Evolutionary conservation across 2,888 invertebrate genomes (phyloP), one percentile per base, ranked within the genome.

Genomic region (Lasioglossum lativentre): DNA sequence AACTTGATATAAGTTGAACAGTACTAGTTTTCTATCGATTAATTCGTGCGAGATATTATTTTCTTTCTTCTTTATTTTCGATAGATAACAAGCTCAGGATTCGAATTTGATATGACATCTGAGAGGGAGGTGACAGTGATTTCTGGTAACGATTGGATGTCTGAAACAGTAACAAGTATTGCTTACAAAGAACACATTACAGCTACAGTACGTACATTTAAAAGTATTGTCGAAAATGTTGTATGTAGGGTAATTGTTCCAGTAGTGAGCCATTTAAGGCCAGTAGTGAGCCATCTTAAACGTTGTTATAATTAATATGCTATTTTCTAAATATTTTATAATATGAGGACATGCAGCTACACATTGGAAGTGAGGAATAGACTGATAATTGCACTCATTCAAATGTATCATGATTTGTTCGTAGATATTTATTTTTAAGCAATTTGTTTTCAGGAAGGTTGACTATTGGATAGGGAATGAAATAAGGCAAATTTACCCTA

Each of bases 21-120:
- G 16, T 63, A 14, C 30, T 30, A 63, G 27, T 63, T 66, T 34
- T 30, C 8, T 1, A 19, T 8, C 0, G 34, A 66, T 66, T 34
- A 30, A 30, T 34, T 45, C 19, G 6, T 40, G 27, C 1, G 30
- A 4, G 30, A 16, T 19, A 16, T 16, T 72, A 76, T 73, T 34
- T 59, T 74, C 4, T 30, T 40, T 66, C 72, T 40, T 34, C 5
- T 75, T 19, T 45, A 10, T 42, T 56, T n/a, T n/a, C 10, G 27
- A 23, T 74, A 97, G 96, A 96, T 97, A 90, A 96, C 96, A 73
- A 96, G 96, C 89, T 95, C 96, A n/a, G 97, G 97, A 38, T 97
- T 97, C 88, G 95, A 95, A 85, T 93, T 95, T 91, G 96, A 96
- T 86, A 77, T 92, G 27, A 92, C 92, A 38, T 89, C 93, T 0